Base-by-base conservation (phyloP, 2,113 vertebrate species). In the Pelecanoides urinatrix region DNA sequence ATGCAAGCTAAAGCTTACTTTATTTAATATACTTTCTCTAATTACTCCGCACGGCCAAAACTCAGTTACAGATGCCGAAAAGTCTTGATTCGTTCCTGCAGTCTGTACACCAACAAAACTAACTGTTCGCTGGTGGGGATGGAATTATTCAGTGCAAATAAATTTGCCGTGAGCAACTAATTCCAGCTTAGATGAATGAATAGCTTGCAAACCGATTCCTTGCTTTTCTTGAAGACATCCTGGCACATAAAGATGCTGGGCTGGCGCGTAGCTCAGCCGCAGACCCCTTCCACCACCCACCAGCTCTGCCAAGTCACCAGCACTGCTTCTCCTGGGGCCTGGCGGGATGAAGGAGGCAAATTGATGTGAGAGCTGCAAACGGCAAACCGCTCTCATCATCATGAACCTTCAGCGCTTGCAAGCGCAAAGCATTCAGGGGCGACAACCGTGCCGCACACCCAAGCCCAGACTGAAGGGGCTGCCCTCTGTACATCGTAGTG, bases 401-500 rank as follows among this genome's bases (percentile, higher is more conserved):
- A 21, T 9, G 10, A 73, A 23, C 40, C 40, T 91, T 75, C 58
- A 63, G 20, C 7, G 2, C 17, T 9, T 86, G 79, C 30, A 44
- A 90, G 25, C 0, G 2, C 25, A 70, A 74, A 78, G 22, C 19
- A 5, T 50, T 17, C 2, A 1, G 42, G 56, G 34, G 29, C 6
- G 8, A 2, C 18, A 49, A 55, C 17, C 0, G 0, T 32, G 42
- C 13, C 8, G 2, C 58, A 38, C 8, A 26, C 3, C 25, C 40
- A 34, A 47, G 4, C 18, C 22, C 34, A 29, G 11, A 52, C 26
- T 29, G 26, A 16, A 84, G 14, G 40, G 12, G 1, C 26, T 61
- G 44, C 38, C 55, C 76, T 84, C 63, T 40, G 5, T 47, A 18
- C 17, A 29, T 26, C 1, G 2, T 16, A 62, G 13, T n/a, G 40